Conservation (phyloP, 2,113 vertebrate genomes). For the Nycticryphes semicollaris region DNA sequence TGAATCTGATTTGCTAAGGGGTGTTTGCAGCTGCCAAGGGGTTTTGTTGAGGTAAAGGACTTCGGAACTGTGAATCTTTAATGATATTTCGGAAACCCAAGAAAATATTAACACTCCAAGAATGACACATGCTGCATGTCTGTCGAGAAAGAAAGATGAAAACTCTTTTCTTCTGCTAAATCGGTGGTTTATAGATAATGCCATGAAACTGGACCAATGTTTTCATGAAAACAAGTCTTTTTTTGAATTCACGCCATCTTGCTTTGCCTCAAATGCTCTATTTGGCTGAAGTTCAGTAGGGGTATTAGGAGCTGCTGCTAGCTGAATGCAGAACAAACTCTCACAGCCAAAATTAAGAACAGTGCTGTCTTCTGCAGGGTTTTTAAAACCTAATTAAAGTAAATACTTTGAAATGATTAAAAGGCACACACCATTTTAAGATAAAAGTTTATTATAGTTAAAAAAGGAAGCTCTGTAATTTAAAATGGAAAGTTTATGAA, state of each 20-base stretch:
- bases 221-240: slow-evolving; percentile 52
- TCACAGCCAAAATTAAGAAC: slow-evolving; percentile 75
- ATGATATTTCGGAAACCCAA: neutral
- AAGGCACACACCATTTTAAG: slow-evolving; percentile 77
- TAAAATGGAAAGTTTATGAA: slow-evolving; percentile 81
- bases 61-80: neutral
- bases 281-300: slow-evolving; percentile 42
- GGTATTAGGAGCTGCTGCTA: slow-evolving; percentile 46
- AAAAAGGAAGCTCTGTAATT: slow-evolving; percentile 79
- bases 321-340: slow-evolving; percentile 44
- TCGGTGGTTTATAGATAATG: slow-evolving; percentile 37
- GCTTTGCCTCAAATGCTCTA: slow-evolving; percentile 60
- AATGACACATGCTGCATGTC: slow-evolving; percentile 1
- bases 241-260: slow-evolving; percentile 37
- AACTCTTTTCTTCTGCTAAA: slow-evolving; percentile 39
- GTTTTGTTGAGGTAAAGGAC: neutral
- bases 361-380: slow-evolving; percentile 68
- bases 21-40: neutral
- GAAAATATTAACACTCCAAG: neutral
- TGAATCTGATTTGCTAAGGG: neutral
- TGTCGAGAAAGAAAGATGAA: slow-evolving; percentile 1
- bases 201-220: slow-evolving; percentile 58
- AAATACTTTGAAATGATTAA: slow-evolving; percentile 78
- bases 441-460: slow-evolving; percentile 80
- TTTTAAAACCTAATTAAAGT: slow-evolving; percentile 69